These are phyloP conservation scores for Danio aesculapii DNA, from an alignment of 2,797 vertebrate genomes.

Conservation along the genomic window DNA sequence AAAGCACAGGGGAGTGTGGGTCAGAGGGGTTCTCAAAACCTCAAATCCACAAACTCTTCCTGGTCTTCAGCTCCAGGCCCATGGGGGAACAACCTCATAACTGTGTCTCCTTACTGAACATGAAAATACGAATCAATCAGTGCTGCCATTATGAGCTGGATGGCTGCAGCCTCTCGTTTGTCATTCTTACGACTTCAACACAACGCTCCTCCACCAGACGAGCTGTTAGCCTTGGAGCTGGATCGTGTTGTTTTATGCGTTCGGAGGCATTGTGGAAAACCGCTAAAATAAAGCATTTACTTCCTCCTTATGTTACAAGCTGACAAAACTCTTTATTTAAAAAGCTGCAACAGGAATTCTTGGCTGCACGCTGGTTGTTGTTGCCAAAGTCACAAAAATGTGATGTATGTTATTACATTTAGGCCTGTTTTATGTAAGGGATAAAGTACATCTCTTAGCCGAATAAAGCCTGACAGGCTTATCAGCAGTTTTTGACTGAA, in stretches of 20 bases:
- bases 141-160: constrained; percentile 66
- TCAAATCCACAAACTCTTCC: constrained; percentile 74
- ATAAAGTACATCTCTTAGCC: no score
- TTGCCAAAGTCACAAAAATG: constrained; percentile 18
- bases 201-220: constrained; percentile 61
- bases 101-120: constrained; percentile 62
- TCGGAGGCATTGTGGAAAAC: constrained; percentile 46
- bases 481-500: no score
- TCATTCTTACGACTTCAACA: constrained; percentile 60
- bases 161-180: constrained; percentile 51
- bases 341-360: constrained; percentile 28
- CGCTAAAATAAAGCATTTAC: constrained; percentile 45
- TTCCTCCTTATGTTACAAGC: constrained; percentile 49
- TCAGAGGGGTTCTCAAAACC: constrained; percentile 74
- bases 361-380: background rate
- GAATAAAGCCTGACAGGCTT: no score
- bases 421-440: background rate
- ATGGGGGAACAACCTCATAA: constrained; percentile 69
- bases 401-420: background rate
- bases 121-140: constrained; percentile 75
- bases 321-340: constrained; percentile 16
- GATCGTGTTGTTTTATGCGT: constrained; percentile 26
- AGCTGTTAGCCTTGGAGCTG: constrained; percentile 51
- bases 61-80: constrained; percentile 66
- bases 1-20: constrained; percentile 66